phyloP scores from a whole-genome alignment of 2,797 vertebrate genomes.

The Cetoscarus ocellatus region DNA sequence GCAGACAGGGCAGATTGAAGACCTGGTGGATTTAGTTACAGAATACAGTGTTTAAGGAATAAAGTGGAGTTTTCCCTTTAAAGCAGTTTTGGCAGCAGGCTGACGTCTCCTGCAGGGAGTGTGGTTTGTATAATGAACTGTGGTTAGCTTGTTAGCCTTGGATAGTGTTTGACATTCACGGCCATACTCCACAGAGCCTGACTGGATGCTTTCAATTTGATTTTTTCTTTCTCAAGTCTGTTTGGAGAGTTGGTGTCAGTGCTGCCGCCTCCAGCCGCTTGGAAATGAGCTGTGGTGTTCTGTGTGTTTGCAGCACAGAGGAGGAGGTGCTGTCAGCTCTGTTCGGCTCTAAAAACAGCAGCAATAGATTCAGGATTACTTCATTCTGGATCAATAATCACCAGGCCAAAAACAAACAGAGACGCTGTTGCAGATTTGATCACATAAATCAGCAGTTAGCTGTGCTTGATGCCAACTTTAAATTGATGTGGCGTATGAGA shows the following conservation, averaged over 20 bases:
- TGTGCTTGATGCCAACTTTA: no score
- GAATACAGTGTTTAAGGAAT: neutral
- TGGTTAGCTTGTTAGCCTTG: conserved; percentile 50
- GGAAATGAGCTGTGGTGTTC: conserved; percentile 11
- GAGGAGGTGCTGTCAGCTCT: conserved; percentile 12
- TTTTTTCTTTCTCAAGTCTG: neutral
- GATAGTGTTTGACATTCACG: conserved; percentile 45
- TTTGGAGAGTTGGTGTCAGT: conserved; percentile 16
- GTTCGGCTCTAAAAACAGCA: neutral
- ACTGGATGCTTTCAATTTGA: conserved; percentile 8
- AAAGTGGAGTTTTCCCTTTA: conserved; percentile 6
- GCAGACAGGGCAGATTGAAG: neutral
- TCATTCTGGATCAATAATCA: no score
- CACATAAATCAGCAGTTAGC: no score
- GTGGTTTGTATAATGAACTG: conserved; percentile 41
- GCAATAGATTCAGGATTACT: neutral
- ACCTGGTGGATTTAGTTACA: neutral
- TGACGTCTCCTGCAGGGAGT: neutral
- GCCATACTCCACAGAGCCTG: conserved; percentile 27
- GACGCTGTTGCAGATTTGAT: neutral
- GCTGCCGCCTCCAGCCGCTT: conserved; percentile 15
- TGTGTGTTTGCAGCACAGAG: conserved; percentile 3
- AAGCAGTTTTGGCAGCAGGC: conserved; percentile 10
- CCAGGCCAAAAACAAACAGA: neutral
- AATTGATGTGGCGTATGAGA: no score